Conservation (phyloP, 2,888 invertebrate genomes). For the Synergus gifuensis region DNA sequence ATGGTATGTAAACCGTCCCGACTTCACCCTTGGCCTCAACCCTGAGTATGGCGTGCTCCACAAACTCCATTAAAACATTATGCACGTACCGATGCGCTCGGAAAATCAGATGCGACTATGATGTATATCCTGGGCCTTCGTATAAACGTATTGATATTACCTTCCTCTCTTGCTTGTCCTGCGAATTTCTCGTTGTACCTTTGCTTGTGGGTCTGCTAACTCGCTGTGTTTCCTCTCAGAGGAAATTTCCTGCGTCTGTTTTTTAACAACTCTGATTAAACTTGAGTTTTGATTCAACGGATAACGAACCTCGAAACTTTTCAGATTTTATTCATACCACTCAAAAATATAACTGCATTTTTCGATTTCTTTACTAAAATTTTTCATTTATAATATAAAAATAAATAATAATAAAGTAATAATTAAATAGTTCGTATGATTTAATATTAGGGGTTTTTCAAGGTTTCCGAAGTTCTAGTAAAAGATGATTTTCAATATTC, state of each 20-base stretch:
- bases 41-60: constrained; percentile 67
- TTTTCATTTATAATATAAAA: too few relatives aligned
- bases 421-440: too few relatives aligned
- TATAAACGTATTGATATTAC: constrained; percentile 52
- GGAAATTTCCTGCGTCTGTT: constrained; percentile 1
- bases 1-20: constrained; percentile 77
- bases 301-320: constrained; percentile 19
- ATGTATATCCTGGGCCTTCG: constrained; percentile 49
- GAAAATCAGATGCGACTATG: constrained; percentile 76
- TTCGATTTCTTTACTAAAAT: not conserved
- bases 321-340: not conserved
- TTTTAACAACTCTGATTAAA: constrained; percentile 26
- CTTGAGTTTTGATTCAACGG: constrained; percentile 10
- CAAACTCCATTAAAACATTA: constrained; percentile 78
- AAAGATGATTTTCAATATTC: not conserved
- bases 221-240: not conserved
- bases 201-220: constrained; percentile 13
- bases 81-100: constrained; percentile 77
- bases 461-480: not conserved
- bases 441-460: not conserved
- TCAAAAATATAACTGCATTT: constrained; percentile 6
- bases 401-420: too few relatives aligned
- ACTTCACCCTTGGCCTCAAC: constrained; percentile 71
- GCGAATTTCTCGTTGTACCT: constrained; percentile 44
- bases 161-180: constrained; percentile 46